phyloP scores from a whole-genome alignment of 2,888 invertebrate genomes.

The Schizotus pectinicornis region DNA sequence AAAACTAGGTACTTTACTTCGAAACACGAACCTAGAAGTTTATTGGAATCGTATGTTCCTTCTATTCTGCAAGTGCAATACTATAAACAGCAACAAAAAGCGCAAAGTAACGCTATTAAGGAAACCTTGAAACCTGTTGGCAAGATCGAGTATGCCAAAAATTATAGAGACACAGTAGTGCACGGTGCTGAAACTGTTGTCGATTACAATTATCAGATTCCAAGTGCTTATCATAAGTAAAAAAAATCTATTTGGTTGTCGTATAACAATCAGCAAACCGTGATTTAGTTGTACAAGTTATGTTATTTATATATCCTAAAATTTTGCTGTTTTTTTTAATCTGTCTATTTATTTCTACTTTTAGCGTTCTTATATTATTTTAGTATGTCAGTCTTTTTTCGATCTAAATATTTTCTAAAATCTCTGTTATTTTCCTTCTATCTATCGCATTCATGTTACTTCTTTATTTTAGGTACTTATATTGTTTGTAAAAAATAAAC shows the following conservation, averaged over 20 bases:
- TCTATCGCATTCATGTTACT: no score
- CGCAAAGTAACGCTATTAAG: conserved; percentile 34
- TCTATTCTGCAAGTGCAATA: conserved; percentile 53
- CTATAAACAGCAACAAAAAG: conserved; percentile 44
- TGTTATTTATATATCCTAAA: no score
- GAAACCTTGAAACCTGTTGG: conserved; percentile 15
- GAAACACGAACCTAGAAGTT: conserved; percentile 56
- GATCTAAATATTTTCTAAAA: no score
- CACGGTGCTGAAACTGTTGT: conserved; percentile 15
- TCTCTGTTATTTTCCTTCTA: no score
- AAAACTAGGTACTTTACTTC: conserved; percentile 1
- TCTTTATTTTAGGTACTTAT: no score
- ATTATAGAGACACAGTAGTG: conserved; percentile 3
- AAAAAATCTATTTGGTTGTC: conserved; percentile 7
- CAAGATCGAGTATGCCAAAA: conserved; percentile 17
- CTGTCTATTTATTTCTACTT: no score
- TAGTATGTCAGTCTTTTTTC: no score
- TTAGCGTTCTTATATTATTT: no score
- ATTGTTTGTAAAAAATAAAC: no score
- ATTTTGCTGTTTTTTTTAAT: no score
- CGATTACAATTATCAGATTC: conserved; percentile 17
- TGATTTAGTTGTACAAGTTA: conserved; percentile 15
- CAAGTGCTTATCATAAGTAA: conserved; percentile 18
- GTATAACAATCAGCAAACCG: conserved; percentile 48
- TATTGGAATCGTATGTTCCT: conserved; percentile 62